Evolutionary conservation across 2,113 vertebrate genomes (phyloP), one percentile per base, ranked within the genome.

Genomic region (Podarcis muralis): DNA sequence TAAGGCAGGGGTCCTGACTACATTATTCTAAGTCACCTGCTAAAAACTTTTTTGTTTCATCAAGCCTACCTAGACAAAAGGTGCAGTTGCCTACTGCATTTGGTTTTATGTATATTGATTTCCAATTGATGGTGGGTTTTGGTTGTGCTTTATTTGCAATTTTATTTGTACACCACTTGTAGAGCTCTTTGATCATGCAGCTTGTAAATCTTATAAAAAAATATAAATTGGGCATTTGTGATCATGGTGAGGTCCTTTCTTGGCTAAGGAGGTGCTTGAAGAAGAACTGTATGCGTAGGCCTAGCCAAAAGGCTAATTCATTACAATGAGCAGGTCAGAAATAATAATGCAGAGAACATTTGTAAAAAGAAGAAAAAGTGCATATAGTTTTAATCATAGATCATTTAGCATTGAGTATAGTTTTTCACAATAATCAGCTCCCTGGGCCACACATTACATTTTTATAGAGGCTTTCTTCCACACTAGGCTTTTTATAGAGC

Each of bases 371-470:
- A 43, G 37, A 11, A 40, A 66, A 85, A 32, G 9, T 35, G 40
- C 11, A 66, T 78, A 86, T 80, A 71, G 76, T 69, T 87, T 87
- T 71, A 69, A 87, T 87, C 66, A 79, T 71, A 87, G 76, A 87
- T 80, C 30, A 35, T 80, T 35, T 80, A 87, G 77, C 22, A 85
- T 37, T 85, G 53, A 62, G 30, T 76, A 30, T 53, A 53, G 48
- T 5, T 85, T 85, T 75, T 76, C 76, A 40, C 13, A 76, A 40
- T 30, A 62, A 78, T 66, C 77, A 48, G 75, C 11, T 48, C 84
- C 59, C 37, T 20, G 53, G 37, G 84, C 74, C 59, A 86, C 74
- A 78, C 30, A 37, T 65, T 86, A n/a, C 40, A 77, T 86, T 77
- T 66, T 78, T 86, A 78, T n/a, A 78, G 35, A 78, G 74, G 35